Evolutionary conservation across 2,797 vertebrate species (phyloP), one percentile per base, ranked within the genome.

Genomic region (Myotis vivesi): DNA sequence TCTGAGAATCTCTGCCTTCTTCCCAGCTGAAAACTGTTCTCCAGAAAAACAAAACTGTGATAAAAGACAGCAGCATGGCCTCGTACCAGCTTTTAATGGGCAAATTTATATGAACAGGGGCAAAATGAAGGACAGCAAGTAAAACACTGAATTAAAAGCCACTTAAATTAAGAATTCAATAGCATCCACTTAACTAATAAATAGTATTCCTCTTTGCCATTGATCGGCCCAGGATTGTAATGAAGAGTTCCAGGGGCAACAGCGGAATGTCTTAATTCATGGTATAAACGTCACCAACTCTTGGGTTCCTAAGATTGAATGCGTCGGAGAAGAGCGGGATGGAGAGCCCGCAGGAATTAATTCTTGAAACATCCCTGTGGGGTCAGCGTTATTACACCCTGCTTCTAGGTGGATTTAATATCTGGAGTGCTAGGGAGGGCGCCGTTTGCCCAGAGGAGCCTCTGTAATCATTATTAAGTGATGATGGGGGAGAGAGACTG

Each of bases 161-260:
- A 96, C 94, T 97, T 97, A 97, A 96, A 97, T 96, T 96, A 97
- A 97, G 96, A 97, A 97, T 97, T 97, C 97, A 97, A 97, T 97
- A 97, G 96, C 95, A 96, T 96, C 96, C 96, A 97, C 96, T 97
- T 97, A 97, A 96, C 96, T 97, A 96, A 97, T 97, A 97, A 97
- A 97, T 96, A 97, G 96, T 96, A 94, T 96, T 97, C 97, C 94
- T 97, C 94, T 96, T 93, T 94, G 92, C 96, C 96, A 97, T 96
- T 97, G 97, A 97, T 97, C 96, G 88, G 96, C 89, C 96, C 62
- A 0, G 91, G 91, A 94, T 88, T 15, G 72, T 96, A 97, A 97
- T 92, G 94, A 97, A 97, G 97, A 96, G 96, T 97, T 97, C 93
- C 91, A 89, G 96, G 94, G 96, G 96, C 95, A 96, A 96, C 30